phyloP scores from a whole-genome alignment of 2,888 invertebrate species.

The Cryptus armator region DNA sequence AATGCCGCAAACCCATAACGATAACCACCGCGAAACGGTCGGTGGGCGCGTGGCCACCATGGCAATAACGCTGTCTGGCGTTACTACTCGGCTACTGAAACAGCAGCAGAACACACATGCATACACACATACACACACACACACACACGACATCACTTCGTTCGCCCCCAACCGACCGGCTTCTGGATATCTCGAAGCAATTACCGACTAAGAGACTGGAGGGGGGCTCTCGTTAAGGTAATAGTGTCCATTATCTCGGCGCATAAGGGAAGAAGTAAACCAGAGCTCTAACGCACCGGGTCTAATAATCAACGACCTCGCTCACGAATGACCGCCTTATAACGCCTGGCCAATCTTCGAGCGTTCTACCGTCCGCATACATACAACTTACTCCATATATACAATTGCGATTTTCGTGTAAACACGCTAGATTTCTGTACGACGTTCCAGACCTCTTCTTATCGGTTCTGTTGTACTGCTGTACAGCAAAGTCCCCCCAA shows the following conservation, averaged over 20 bases:
- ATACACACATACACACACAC: constrained; percentile 41
- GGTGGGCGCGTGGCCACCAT: constrained; percentile 81
- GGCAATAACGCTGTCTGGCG: constrained; percentile 82
- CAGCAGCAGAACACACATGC: constrained; percentile 50
- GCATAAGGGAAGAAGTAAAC: constrained; percentile 82
- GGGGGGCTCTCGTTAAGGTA: constrained; percentile 82
- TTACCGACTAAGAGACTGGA: constrained; percentile 83
- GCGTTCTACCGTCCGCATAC: not conserved
- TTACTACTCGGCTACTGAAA: constrained; percentile 58
- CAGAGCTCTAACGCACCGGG: constrained; percentile 77
- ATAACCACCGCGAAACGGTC: constrained; percentile 83
- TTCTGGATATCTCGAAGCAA: constrained; percentile 83
- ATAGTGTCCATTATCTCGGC: constrained; percentile 83
- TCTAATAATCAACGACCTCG: constrained; percentile 77
- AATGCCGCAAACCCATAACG: constrained; percentile 84
- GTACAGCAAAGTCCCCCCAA: not conserved
- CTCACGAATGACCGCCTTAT: constrained; percentile 67
- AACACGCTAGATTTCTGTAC: constrained; percentile 27
- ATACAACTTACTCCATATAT: not conserved
- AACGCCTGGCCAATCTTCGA: constrained; percentile 38
- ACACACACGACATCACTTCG: constrained; percentile 39
- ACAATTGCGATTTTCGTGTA: constrained; percentile 29
- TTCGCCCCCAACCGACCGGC: constrained; percentile 67
- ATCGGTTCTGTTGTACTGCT: not conserved
- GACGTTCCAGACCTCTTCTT: constrained; percentile 14